Base-by-base conservation (phyloP, 2,797 vertebrate species). In the Gobionotothen gibberifrons region DNA sequence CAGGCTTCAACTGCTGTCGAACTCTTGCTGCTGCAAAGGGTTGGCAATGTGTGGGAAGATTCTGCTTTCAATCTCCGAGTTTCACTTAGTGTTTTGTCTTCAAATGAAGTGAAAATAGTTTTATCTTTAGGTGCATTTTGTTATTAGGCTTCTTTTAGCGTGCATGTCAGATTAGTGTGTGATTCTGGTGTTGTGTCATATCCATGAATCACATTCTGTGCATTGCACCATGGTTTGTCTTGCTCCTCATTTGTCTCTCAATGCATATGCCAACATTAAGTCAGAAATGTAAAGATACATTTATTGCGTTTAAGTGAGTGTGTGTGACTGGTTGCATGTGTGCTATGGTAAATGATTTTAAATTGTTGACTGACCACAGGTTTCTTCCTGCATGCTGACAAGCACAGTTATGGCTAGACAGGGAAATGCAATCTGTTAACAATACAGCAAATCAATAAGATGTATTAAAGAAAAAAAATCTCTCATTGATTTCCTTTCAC, bases 211-310 rank as follows among this genome's bases (percentile, higher is more conserved):
- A 78, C 78, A 13, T 19, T 61, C 53, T 78, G n/a, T 55, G 59
- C 78, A 49, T 81, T 84, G 84, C 86, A 84, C 59, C 76, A 74
- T 76, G 79, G 52, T 86, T 80, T 64, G 76, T 89, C 61, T 84
- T 81, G 80, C 69, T 75, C 26, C 59, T 71, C 72, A 81, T 89
- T 76, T 76, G 78, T 85, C 39, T 76, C 44, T 75, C 63, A 59
- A 48, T 67, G 68, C 36, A 42, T 17, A 77, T 69, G 54, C 7
- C 64, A 79, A 64, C 4, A 22, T 12, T 21, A 49, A 17, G 7
- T 19, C 19, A 17, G 19, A 52, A 63, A 22, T 14, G 29, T 15
- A 22, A 21, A 47, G 48, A 43, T 51, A 66, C 49, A 6, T 44
- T 29, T 53, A 21, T 21, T 40, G 54, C 67, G 54, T 15, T 36